Base-by-base conservation (phyloP, 2,797 vertebrate genomes). In the Toxotes lorentzi region DNA sequence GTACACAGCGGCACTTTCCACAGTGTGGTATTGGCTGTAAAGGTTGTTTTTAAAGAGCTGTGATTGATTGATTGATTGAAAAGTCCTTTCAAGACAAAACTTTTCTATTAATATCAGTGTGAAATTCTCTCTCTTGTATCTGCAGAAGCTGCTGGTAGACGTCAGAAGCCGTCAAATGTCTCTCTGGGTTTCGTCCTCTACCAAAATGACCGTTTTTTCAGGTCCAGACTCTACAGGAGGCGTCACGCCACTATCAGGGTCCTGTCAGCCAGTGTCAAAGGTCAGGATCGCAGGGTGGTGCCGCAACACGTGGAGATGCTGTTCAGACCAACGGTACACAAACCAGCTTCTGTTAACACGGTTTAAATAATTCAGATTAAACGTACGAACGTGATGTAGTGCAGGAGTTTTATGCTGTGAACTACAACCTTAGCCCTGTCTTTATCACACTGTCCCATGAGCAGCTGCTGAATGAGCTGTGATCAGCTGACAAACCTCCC, bases 151-250 rank as follows among this genome's bases (percentile, higher is more conserved):
- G 48, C 5, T 5, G 10, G 4, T 0, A 0, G 21, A 3, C 60
- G 0, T 10, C 75, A 69, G 65, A 30, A 4, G 40, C 14, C 10
- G 0, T 38, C 78, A 0, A 23, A 53, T 4, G 8, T 76, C 23
- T 84, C 82, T 0, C 8, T 93, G 65, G 93, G 93, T 6, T 93
- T 94, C 19, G 88, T 94, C 14, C 89, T 95, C 45, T 95, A 94
- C 75, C 91, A 93, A 71, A 94, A 91, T 1, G 79, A 91, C 63
- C 81, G 47, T 0, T 93, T 95, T 70, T 95, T 95, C 78, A 70
- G n/a, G 27, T 93, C 94, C 0, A 62, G 41, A 4, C 3, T 1
- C 41, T 92, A 86, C 77, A 41, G 13, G 3, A 21, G 32, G 4
- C 53, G 9, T 0, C 48, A 34, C 45, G 16, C 64, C 41, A 74